Percentiles rank a stretch among this genome's conserved stretches.
Conservation (phyloP, 2,797 vertebrate species). For the Rhinella marina region DNA sequence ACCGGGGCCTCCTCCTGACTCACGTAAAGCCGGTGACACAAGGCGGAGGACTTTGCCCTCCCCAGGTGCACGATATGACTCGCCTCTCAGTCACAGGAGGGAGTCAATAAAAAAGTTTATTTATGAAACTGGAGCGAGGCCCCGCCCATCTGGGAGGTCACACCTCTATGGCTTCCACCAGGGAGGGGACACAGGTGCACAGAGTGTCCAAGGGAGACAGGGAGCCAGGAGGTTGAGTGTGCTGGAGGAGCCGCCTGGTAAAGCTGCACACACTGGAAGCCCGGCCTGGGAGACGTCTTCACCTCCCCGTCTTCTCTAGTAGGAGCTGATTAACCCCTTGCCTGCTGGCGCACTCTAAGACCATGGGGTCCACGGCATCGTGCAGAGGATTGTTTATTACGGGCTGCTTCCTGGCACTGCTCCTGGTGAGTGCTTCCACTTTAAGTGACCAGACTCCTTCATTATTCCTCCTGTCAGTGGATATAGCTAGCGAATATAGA, state of each 20-base stretch:
- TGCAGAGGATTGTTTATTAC: not conserved
- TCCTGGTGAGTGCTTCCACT: slow-evolving; percentile 40
- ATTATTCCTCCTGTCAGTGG: not conserved
- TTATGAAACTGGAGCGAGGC: slow-evolving; percentile 6
- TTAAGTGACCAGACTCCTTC: not conserved
- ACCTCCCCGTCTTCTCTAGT: not conserved
- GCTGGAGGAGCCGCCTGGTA: not conserved
- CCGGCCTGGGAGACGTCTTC: not conserved
- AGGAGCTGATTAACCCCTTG: not conserved
- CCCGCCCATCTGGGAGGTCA: slow-evolving; percentile 15
- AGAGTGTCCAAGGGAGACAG: slow-evolving; percentile 24
- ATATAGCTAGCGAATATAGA: too few species aligned
- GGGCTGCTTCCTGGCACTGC: slow-evolving; percentile 9
- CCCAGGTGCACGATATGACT: not conserved
- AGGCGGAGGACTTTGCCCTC: slow-evolving; percentile 20
- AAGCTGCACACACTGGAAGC: not conserved
- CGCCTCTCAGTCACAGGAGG: not conserved
- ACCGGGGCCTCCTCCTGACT: not conserved
- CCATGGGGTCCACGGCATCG: slow-evolving; percentile 33
- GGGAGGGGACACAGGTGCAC: slow-evolving; percentile 56
- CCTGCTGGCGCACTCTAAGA: not conserved
- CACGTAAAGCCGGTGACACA: not conserved
- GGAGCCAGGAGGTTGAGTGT: not conserved
- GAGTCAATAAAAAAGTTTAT: slow-evolving; percentile 15
- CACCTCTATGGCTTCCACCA: slow-evolving; percentile 20